phyloP scores from a whole-genome alignment of 2,113 vertebrate genomes.

The Actinemys pallida region DNA sequence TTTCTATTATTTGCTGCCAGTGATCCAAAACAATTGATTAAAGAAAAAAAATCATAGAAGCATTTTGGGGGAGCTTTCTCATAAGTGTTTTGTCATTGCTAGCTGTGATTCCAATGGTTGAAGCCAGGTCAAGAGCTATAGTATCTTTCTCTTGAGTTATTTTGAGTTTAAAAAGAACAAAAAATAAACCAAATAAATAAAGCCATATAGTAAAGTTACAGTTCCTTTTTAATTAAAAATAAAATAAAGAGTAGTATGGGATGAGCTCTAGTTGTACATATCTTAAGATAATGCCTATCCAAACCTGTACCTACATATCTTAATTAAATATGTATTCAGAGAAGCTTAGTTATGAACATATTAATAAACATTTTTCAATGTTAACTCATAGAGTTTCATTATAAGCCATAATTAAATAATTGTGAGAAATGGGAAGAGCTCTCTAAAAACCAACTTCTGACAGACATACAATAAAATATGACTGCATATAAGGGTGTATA shows the following conservation, averaged over 20 bases:
- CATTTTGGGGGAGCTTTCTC: slow-evolving; percentile 24
- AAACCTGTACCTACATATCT: not conserved
- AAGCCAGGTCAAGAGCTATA: slow-evolving; percentile 47
- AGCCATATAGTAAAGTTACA: not conserved
- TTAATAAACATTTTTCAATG: slow-evolving; percentile 24
- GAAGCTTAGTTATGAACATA: not conserved
- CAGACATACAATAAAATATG: not conserved
- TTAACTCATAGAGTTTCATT: slow-evolving; percentile 15
- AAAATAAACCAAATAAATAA: slow-evolving; percentile 9
- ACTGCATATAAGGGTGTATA: not conserved
- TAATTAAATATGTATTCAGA: slow-evolving; percentile 15
- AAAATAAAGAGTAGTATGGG: not conserved
- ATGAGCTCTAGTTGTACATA: slow-evolving; percentile 28
- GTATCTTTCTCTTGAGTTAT: not conserved
- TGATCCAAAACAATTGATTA: slow-evolving; percentile 52
- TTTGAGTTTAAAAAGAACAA: not conserved
- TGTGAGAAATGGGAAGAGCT: not conserved
- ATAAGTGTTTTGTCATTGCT: slow-evolving; percentile 9
- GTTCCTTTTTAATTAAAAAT: not conserved
- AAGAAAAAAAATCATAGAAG: slow-evolving; percentile 18
- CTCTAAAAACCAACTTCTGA: slow-evolving; percentile 24
- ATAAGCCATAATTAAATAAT: not conserved
- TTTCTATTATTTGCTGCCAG: slow-evolving; percentile 57
- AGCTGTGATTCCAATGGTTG: not conserved
- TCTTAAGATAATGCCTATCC: slow-evolving; percentile 34